Evolutionary conservation across 2,888 invertebrate species (phyloP).

Genomic region (Isotomurus palustris): DNA sequence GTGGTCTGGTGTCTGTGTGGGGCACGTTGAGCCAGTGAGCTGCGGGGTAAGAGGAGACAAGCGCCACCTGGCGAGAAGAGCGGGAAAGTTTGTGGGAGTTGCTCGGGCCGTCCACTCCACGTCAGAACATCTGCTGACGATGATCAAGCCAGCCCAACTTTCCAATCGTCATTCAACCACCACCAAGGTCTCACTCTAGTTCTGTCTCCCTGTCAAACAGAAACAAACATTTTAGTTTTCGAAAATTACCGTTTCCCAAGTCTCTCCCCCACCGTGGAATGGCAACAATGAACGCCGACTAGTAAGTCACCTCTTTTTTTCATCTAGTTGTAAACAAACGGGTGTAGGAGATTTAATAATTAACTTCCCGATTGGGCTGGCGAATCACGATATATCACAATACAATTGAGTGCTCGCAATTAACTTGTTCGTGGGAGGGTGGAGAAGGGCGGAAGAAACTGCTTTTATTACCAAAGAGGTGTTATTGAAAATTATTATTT

Average conservation of each 20-base stretch:
- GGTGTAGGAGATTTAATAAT: background rate
- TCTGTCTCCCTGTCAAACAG: background rate
- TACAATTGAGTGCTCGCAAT: too few species aligned
- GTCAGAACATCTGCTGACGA: constrained; percentile 11
- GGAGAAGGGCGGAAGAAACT: too few species aligned
- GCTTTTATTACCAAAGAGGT: too few species aligned
- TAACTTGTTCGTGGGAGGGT: too few species aligned
- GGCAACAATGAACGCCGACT: constrained; percentile 45
- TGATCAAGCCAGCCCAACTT: constrained; percentile 3
- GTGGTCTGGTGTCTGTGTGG: background rate
- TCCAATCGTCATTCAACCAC: constrained; percentile 2
- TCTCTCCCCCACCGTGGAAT: constrained; percentile 11
- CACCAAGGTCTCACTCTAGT: background rate
- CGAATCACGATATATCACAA: too few species aligned
- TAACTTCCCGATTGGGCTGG: background rate
- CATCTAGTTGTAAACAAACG: background rate
- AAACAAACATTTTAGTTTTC: background rate
- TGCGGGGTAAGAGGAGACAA: background rate
- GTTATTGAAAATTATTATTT: too few species aligned
- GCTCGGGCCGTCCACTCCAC: background rate
- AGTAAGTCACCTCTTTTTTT: constrained; percentile 34
- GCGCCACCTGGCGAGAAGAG: background rate
- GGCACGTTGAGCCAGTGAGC: too few species aligned
- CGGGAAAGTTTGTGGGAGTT: background rate
- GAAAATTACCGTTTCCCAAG: background rate